A percentile compares a stretch with the other conserved stretches of the same genome.
phyloP scores from a whole-genome alignment of 2,113 vertebrate species.

The Isurus oxyrinchus region DNA sequence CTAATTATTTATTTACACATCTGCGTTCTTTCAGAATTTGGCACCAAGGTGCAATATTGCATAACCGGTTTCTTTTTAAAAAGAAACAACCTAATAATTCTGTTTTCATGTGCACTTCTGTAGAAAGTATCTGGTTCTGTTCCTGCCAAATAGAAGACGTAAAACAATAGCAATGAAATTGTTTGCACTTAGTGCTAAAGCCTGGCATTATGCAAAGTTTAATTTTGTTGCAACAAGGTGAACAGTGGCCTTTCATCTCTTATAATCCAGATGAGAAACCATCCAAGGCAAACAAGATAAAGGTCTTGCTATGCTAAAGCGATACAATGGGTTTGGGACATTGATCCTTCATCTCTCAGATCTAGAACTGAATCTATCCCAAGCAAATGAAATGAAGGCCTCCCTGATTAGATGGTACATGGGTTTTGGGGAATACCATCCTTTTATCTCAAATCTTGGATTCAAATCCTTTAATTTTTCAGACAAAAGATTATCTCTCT shows the following conservation, averaged over 20 bases:
- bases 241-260: conserved; percentile 18
- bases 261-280: neutral
- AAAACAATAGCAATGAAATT: neutral
- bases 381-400: neutral
- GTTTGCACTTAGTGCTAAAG: neutral
- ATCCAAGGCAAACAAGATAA: neutral
- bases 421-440: neutral
- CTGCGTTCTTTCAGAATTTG: conserved; percentile 37
- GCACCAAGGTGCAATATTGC: conserved; percentile 39
- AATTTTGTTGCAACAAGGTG: neutral
- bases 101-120: conserved; percentile 30
- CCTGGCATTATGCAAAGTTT: neutral
- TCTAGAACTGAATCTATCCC: neutral
- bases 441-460: neutral
- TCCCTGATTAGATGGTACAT: neutral
- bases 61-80: conserved; percentile 8
- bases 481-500: too few species aligned
- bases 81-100: neutral
- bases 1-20: conserved; percentile 34
- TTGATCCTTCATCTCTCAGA: neutral
- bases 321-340: neutral
- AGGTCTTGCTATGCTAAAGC: neutral
- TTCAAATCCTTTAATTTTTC: neutral
- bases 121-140: conserved; percentile 13
- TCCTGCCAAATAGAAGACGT: neutral